Conservation (phyloP, 2,888 invertebrate species). For the Nymphalis c-album region DNA sequence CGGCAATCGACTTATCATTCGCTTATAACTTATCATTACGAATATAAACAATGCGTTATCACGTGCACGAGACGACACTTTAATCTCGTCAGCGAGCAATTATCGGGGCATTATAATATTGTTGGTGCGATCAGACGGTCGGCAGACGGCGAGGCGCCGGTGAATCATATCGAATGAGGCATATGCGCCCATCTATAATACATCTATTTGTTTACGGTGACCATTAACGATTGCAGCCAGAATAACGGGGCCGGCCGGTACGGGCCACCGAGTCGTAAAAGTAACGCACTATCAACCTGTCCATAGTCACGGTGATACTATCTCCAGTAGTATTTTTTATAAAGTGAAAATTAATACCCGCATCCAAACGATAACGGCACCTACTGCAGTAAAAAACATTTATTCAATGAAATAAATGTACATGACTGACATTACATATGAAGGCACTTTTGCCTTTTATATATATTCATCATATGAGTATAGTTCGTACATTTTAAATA, state of each 20-base stretch:
- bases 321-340: background rate
- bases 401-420: background rate
- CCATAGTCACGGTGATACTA: background rate
- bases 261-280: conserved; percentile 40
- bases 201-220: conserved; percentile 73
- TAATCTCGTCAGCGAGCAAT: conserved; percentile 71
- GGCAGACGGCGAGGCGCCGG: conserved; percentile 77
- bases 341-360: conserved; percentile 2
- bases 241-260: conserved; percentile 57
- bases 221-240: conserved; percentile 66
- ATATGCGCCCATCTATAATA: conserved; percentile 70
- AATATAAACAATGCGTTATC: conserved; percentile 32
- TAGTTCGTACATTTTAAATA: too few relatives aligned
- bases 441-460: too few relatives aligned
- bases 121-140: conserved; percentile 70
- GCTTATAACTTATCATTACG: conserved; percentile 7
- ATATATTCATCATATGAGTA: too few relatives aligned
- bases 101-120: conserved; percentile 70
- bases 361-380: background rate
- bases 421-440: background rate
- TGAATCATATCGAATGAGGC: conserved; percentile 77
- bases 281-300: conserved; percentile 11
- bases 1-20: background rate
- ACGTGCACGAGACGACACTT: conserved; percentile 55
- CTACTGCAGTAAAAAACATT: background rate